Conservation (phyloP, 1,140 invertebrate genomes). For the Drosophila simulans region DNA sequence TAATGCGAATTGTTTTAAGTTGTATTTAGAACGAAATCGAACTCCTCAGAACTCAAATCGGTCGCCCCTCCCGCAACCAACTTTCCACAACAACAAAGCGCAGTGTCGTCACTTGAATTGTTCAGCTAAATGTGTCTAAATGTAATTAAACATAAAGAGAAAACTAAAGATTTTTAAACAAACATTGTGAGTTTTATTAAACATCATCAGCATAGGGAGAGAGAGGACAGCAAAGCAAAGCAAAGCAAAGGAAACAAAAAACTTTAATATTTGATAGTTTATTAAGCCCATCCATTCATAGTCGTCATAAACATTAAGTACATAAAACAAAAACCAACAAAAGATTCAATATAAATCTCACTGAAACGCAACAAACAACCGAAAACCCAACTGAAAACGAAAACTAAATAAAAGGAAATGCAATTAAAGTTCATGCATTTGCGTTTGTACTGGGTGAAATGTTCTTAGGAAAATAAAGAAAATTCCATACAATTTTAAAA, state of each 20-base stretch:
- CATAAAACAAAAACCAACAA: constrained; percentile 44
- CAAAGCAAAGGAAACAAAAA: constrained; percentile 49
- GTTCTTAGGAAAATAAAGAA: constrained; percentile 78
- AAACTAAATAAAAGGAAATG: constrained; percentile 49
- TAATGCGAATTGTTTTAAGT: constrained; percentile 64
- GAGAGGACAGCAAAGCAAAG: constrained; percentile 37
- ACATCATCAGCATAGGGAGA: constrained; percentile 52
- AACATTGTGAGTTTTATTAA: constrained; percentile 78
- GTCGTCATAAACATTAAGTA: constrained; percentile 81
- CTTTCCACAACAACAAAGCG: constrained; percentile 15
- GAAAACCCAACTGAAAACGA: constrained; percentile 43
- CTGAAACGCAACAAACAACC: constrained; percentile 55
- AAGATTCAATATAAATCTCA: constrained; percentile 56
- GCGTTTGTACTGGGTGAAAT: constrained; percentile 62
- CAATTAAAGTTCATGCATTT: constrained; percentile 61
- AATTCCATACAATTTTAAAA: constrained; percentile 76
- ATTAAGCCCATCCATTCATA: constrained; percentile 81
- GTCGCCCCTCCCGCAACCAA: constrained; percentile 12
- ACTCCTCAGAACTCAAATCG: constrained; percentile 18
- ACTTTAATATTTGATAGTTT: constrained; percentile 83
- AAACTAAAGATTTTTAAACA: constrained; percentile 78
- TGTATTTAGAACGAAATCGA: constrained; percentile 59
- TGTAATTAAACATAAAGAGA: constrained; percentile 71
- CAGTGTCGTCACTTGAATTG: constrained; percentile 66
- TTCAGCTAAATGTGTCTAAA: constrained; percentile 81